A percentile compares a stretch with the other conserved stretches of the same genome.
Conservation (phyloP, 1,140 invertebrate genomes). For the Drosophila subpulchrella region DNA sequence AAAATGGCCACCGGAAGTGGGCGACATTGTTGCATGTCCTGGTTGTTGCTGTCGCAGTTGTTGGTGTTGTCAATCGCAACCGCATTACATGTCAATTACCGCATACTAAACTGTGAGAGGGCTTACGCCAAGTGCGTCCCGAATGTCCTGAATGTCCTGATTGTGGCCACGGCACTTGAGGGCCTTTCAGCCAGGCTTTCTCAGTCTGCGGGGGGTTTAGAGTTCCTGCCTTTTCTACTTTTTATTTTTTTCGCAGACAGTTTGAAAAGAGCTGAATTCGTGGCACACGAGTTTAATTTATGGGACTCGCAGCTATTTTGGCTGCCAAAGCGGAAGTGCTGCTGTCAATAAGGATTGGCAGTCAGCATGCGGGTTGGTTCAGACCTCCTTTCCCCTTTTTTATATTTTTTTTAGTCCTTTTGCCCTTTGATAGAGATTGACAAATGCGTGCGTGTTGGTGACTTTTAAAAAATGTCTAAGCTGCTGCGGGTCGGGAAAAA, state of each 20-base stretch:
- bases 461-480: conserved; percentile 82
- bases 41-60: conserved; percentile 31
- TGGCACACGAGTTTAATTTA: conserved; percentile 80
- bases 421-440: conserved; percentile 71
- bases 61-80: conserved; percentile 79
- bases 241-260: conserved; percentile 8
- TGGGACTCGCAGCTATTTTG: conserved; percentile 79
- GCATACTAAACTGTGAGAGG: conserved; percentile 75
- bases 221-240: conserved; percentile 1
- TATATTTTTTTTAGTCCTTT: conserved; percentile 9
- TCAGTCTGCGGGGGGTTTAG: not conserved
- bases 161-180: conserved; percentile 38
- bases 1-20: conserved; percentile 74
- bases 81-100: conserved; percentile 82
- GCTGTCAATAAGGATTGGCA: conserved; percentile 82
- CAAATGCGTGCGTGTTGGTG: conserved; percentile 80
- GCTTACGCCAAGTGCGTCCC: conserved; percentile 69
- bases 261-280: conserved; percentile 57
- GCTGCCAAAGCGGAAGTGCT: conserved; percentile 79
- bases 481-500: conserved; percentile 41
- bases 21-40: conserved; percentile 71
- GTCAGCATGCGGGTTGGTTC: conserved; percentile 62
- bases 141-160: conserved; percentile 35
- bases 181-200: conserved; percentile 37
- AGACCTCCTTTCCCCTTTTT: conserved; percentile 16